These are phyloP conservation scores for Lanistes nyassanus DNA, from an alignment of 1,140 invertebrate species.

Conservation along the genomic window DNA sequence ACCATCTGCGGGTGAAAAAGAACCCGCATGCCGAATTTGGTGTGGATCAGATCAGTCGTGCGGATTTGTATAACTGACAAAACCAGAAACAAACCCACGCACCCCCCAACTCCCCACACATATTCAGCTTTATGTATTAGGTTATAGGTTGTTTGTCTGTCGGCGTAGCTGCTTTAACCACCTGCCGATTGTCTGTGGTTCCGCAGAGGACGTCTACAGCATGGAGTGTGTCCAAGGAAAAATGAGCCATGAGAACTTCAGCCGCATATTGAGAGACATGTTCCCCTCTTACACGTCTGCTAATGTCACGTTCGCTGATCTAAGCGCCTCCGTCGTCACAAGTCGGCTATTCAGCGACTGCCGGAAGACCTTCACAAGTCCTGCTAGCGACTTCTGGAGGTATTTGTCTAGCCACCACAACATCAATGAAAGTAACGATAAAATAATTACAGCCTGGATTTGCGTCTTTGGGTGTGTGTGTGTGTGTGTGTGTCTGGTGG, in stretches of 20 bases:
- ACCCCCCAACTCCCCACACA: too few relatives aligned
- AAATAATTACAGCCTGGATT: not conserved
- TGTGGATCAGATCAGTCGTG: too few relatives aligned
- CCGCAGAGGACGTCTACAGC: too few relatives aligned
- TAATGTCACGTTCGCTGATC: not conserved
- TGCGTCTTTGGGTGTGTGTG: conserved; percentile 9
- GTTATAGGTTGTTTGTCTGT: too few relatives aligned
- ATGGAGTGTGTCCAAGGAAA: not conserved
- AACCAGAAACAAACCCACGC: too few relatives aligned
- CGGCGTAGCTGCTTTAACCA: too few relatives aligned
- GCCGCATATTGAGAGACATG: not conserved
- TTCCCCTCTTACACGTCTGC: not conserved
- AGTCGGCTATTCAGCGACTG: not conserved
- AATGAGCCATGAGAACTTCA: conserved; percentile 8
- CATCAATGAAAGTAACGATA: not conserved
- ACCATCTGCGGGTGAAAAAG: too few relatives aligned
- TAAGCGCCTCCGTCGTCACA: not conserved
- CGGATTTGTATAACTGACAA: too few relatives aligned
- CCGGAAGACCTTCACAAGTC: conserved; percentile 5
- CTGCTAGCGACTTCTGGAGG: conserved; percentile 3
- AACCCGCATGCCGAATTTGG: too few relatives aligned
- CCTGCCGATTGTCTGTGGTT: too few relatives aligned
- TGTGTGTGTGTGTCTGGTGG: conserved; percentile 21
- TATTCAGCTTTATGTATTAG: too few relatives aligned
- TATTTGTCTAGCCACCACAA: not conserved